These are phyloP conservation scores for Ammodytes dubius DNA, from an alignment of 2,113 vertebrate species.

Conservation along the genomic window DNA sequence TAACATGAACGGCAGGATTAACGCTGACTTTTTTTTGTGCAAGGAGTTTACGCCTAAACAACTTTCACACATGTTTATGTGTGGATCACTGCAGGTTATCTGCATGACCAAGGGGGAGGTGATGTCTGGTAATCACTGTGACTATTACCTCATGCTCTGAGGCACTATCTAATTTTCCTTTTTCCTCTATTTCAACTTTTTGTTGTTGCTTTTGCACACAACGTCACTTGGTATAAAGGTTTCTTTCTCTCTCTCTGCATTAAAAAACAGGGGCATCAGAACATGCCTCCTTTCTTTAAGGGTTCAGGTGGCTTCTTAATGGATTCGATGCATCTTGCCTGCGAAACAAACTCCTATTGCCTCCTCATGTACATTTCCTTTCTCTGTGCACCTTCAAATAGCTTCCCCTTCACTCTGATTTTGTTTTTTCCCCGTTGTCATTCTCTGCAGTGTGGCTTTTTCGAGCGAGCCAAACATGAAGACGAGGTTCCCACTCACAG, in stretches of 20 bases:
- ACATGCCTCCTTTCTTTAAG: conserved; percentile 33
- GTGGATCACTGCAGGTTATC: conserved; percentile 47
- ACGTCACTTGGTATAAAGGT: conserved; percentile 43
- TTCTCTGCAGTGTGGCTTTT: conserved; percentile 92
- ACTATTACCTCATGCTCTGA: conserved; percentile 16
- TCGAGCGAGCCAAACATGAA: conserved; percentile 93
- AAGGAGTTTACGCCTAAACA: background rate
- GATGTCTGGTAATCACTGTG: conserved; percentile 43
- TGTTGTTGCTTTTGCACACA: conserved; percentile 25
- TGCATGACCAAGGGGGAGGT: conserved; percentile 71
- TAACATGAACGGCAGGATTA: conserved; percentile 17
- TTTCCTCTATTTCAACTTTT: conserved; percentile 8
- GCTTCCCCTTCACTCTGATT: background rate
- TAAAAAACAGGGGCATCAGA: conserved; percentile 8
- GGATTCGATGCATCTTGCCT: conserved; percentile 31
- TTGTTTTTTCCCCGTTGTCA: conserved; percentile 13
- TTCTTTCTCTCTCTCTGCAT: conserved; percentile 10
- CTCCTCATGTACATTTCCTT: conserved; percentile 19
- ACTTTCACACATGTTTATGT: conserved; percentile 51
- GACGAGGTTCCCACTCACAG: conserved; percentile 93
- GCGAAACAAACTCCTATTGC: conserved; percentile 12
- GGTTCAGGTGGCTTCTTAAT: conserved; percentile 42
- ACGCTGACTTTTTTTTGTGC: conserved; percentile 41
- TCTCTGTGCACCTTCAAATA: conserved; percentile 23
- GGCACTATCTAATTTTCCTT: conserved; percentile 24